Conservation (phyloP, 2,797 vertebrate species). For the Craterocephalus amniculus region DNA sequence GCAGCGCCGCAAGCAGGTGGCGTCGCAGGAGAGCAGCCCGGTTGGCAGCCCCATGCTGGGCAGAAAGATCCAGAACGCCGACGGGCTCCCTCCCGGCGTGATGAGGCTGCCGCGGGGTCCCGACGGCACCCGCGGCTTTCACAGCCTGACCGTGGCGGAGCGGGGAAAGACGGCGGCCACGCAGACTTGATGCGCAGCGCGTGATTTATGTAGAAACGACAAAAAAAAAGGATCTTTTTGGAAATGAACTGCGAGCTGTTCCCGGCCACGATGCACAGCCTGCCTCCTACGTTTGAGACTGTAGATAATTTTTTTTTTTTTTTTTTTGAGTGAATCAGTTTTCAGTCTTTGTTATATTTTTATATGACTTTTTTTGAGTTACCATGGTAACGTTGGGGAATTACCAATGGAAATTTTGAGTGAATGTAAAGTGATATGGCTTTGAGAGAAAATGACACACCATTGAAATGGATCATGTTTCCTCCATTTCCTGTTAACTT, state of each 20-base stretch:
- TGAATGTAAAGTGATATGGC: conserved; percentile 65
- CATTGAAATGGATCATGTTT: conserved; percentile 46
- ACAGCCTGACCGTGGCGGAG: conserved; percentile 75
- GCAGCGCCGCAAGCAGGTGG: conserved; percentile 90
- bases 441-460: conserved; percentile 47
- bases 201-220: conserved; percentile 40
- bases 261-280: conserved; percentile 45
- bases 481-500: conserved; percentile 49
- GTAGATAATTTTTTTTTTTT: conserved; percentile 72
- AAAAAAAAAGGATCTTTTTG: conserved; percentile 33
- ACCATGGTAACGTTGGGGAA: conserved; percentile 66
- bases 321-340: conserved; percentile 70
- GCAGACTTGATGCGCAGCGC: conserved; percentile 76
- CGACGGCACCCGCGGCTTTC: conserved; percentile 94
- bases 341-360: conserved; percentile 78
- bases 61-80: conserved; percentile 90
- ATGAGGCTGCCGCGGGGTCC: conserved; percentile 92
- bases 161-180: conserved; percentile 80
- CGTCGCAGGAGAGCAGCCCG: conserved; percentile 91
- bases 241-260: conserved; percentile 41
- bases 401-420: conserved; percentile 64
- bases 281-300: conserved; percentile 64
- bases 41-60: conserved; percentile 89
- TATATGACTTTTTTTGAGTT: conserved; percentile 73
- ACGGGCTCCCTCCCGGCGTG: conserved; percentile 90